Evolutionary conservation across 2,113 vertebrate species (phyloP), one percentile per base, ranked within the genome.

Genomic region (Rhynchopsitta pachyrhyncha): DNA sequence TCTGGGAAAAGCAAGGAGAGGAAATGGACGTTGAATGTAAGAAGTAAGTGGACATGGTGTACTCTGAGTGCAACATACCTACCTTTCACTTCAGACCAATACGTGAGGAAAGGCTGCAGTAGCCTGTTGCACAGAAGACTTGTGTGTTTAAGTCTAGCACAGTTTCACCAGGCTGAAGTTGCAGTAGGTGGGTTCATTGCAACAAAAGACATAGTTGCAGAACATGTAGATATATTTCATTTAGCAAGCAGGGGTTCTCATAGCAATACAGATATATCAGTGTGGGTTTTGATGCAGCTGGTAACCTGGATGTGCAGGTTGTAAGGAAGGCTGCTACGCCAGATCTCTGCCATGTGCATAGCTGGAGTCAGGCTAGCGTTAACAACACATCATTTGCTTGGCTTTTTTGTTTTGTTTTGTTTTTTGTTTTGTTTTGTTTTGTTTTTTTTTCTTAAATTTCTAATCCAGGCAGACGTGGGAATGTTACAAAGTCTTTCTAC

Each of bases 221-320:
- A 55, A 37, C 42, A 52, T 1, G 4, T 25, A 28, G 19, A 9
- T 42, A 4, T 29, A n/a, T 50, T 76, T 52, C 9, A 25, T 44
- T 55, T 29, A 63, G 44, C 42, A 41, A 55, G 31, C 3, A 9
- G 24, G 29, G 28, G 28, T 64, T 77, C 44, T 82, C 4, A 11
- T 4, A 59, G 64, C 7, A 17, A 7, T 52, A 19, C 16, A 37
- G 37, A 29, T 31, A 25, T 27, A 42, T 28, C 31, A 37, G 27
- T 14, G 8, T 73, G 41, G 52, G 17, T 33, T 84, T 55, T 67
- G 44, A 27, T 49, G 25, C 22, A 52, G 49, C 22, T 78, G 35
- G 17, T 49, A 44, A 39, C 10, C 27, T 0, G 0, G 6, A 14
- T 10, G 19, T 27, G 17, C 11, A 24, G 52, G 17, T 50, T 53